Conservation (phyloP, 2,113 vertebrate species). For the Lamprotornis superbus region DNA sequence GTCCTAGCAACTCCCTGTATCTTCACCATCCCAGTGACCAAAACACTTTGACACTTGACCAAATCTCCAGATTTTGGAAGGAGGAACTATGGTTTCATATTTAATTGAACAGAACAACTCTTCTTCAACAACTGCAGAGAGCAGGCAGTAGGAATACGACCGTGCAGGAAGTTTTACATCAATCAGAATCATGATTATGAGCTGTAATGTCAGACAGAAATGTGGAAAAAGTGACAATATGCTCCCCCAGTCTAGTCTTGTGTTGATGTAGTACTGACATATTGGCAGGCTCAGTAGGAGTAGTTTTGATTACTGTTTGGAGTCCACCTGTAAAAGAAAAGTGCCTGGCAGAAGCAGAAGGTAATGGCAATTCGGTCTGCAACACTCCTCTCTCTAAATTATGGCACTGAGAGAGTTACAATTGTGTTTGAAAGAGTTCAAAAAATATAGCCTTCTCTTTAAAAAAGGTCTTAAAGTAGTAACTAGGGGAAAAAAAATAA, state of each 20-base stretch:
- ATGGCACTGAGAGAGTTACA: not conserved
- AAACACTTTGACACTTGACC: not conserved
- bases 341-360: not conserved
- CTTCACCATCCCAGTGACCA: not conserved
- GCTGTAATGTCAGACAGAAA: not conserved
- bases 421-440: not conserved
- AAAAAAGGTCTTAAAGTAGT: not conserved
- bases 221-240: not conserved
- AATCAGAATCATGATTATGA: not conserved
- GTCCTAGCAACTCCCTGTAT: not conserved
- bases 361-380: not conserved
- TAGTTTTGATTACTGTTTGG: not conserved
- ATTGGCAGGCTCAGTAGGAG: not conserved
- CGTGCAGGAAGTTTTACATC: not conserved
- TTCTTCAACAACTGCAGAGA: not conserved
- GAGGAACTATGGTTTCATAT: not conserved
- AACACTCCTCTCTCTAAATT: not conserved
- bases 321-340: not conserved
- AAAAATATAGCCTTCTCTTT: not conserved
- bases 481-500: not conserved
- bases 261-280: not conserved
- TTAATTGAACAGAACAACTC: not conserved
- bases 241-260: not conserved
- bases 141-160: accelerated
- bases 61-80: not conserved